These are phyloP conservation scores for Platorchestia sp. DNA, from an alignment of 1,140 invertebrate genomes.

Conservation along the genomic window DNA sequence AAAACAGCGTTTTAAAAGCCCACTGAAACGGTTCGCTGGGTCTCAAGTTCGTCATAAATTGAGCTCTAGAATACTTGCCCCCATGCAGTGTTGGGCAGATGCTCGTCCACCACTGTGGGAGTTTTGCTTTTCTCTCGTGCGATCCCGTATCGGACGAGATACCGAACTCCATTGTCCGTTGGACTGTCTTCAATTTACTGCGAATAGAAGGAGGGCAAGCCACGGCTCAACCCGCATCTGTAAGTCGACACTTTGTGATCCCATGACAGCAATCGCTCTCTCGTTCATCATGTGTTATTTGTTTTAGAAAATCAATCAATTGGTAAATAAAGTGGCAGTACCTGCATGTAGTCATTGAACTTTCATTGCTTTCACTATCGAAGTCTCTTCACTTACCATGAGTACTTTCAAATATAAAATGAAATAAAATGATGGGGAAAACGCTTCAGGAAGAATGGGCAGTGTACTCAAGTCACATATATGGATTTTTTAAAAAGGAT, in stretches of 20 bases:
- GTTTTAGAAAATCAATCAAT: not conserved
- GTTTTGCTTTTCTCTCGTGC: not conserved
- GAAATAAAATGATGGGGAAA: not conserved
- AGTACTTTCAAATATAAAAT: too few relatives aligned
- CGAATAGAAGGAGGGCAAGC: not conserved
- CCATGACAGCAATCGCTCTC: not conserved
- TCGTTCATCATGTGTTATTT: not conserved
- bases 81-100: not conserved
- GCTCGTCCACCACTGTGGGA: not conserved
- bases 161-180: constrained; percentile 19
- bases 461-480: too few relatives aligned
- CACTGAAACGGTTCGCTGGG: not conserved
- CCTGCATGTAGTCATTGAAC: not conserved
- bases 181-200: constrained; percentile 40
- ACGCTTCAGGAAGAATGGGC: too few relatives aligned
- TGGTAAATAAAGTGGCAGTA: not conserved
- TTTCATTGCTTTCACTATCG: not conserved
- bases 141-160: constrained; percentile 39
- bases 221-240: constrained; percentile 21
- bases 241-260: constrained; percentile 21
- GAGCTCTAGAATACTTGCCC: not conserved
- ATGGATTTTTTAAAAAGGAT: too few relatives aligned
- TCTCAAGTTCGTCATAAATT: not conserved
- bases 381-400: not conserved
- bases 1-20: not conserved